A percentile compares a stretch with the other conserved stretches of the same genome.
These are phyloP conservation scores for Mechanitis mazaeus DNA, from an alignment of 2,888 invertebrate genomes.

Conservation along the genomic window DNA sequence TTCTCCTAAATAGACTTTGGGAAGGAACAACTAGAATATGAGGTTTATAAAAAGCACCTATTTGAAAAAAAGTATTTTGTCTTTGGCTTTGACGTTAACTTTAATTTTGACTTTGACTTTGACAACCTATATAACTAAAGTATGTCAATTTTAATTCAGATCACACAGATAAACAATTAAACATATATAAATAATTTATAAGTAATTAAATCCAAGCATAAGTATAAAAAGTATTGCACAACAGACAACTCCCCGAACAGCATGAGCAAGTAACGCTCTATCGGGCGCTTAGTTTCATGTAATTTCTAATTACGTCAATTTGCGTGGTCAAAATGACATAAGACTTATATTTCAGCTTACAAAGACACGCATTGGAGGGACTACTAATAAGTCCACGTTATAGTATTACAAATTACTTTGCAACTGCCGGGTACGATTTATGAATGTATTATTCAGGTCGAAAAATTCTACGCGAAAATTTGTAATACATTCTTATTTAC, in stretches of 20 bases:
- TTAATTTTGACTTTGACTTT: too few relatives aligned
- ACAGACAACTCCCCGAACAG: constrained; percentile 46
- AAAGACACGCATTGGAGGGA: constrained; percentile 35
- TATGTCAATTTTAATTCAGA: too few relatives aligned
- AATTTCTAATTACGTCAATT: constrained; percentile 69
- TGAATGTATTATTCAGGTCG: neutral
- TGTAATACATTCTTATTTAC: neutral
- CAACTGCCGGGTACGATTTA: neutral
- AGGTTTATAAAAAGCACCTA: too few relatives aligned
- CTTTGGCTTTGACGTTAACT: too few relatives aligned
- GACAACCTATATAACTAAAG: too few relatives aligned
- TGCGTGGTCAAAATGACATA: constrained; percentile 71
- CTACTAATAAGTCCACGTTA: constrained; percentile 22
- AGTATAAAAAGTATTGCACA: constrained; percentile 24
- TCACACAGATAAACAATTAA: too few relatives aligned
- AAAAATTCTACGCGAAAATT: too few relatives aligned
- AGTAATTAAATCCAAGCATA: constrained; percentile 14
- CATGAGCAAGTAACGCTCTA: constrained; percentile 45
- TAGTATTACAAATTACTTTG: neutral
- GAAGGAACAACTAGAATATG: too few relatives aligned
- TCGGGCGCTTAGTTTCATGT: constrained; percentile 52
- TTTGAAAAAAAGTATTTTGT: too few relatives aligned
- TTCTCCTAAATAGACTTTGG: too few relatives aligned
- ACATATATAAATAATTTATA: constrained; percentile 5
- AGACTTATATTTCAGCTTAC: constrained; percentile 55